Evolutionary conservation across 1,140 invertebrate species (phyloP), one percentile per base, ranked within the genome.

Genomic region (Cecropterus lyciades): DNA sequence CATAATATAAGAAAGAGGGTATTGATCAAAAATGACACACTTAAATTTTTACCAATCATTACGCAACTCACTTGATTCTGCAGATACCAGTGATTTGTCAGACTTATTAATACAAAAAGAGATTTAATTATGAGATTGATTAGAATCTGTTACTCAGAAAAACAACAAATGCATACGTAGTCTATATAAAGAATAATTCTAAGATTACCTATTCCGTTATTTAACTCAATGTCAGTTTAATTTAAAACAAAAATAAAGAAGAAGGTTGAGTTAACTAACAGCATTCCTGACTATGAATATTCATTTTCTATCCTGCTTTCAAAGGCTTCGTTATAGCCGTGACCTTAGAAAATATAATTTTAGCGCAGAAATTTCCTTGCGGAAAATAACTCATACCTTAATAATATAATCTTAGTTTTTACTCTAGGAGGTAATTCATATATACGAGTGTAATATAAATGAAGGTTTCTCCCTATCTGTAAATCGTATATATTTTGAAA

Each of bases 291-390:
- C 6, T 10, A 52, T 52, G 27, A 52, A 52, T 52, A 52, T 52
- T 52, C 24, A 52, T 52, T 52, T 51, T 52, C 49, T 30, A 17
- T 30, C 24, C 49, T 52, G 49, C 49, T 52, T 52, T 52, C 49
- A 52, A 52, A 52, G 49, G 49, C 27, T 52, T 52, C 49, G 14
- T 52, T 52, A 48, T 52, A 30, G 14, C 49, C 49, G 24, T 52
- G 49, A 52, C 49, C 49, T 52, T 30, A 52, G 20, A 52, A 30
- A 52, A 27, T 17, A 13, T 33, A 52, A 52, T 52, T 49, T 52
- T 10, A 30, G 5, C n/a, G 48, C 13, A 13, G 11, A 51, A 51
- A 51, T 27, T 51, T 7, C 46, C 17, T 51, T 51, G 45, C 24
- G 16, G 13, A 27, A 51, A 10, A 17, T 51, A 14, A n/a, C 48